These are phyloP conservation scores for Coluber constrictor DNA, from an alignment of 2,797 vertebrate species.

Conservation along the genomic window DNA sequence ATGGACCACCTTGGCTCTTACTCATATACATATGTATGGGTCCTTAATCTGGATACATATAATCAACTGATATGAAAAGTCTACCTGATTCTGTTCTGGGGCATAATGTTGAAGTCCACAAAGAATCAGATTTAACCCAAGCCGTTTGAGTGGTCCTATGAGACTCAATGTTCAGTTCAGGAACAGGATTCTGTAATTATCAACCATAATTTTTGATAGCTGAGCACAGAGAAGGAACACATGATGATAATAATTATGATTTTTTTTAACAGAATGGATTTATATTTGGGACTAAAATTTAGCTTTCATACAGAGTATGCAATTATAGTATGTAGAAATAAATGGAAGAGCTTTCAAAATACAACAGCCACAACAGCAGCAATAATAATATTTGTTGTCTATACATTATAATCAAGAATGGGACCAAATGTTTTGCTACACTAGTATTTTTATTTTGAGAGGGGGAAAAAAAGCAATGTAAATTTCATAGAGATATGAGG, in stretches of 20 bases:
- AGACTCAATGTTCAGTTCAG: neutral
- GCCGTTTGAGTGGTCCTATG: neutral
- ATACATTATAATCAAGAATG: neutral
- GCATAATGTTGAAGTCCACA: neutral
- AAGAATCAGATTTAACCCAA: neutral
- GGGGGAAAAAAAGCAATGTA: neutral
- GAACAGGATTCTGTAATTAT: neutral
- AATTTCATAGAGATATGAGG: neutral
- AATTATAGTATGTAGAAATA: neutral
- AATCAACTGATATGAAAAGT: neutral
- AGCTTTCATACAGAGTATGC: neutral
- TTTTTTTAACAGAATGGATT: neutral
- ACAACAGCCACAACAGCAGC: neutral
- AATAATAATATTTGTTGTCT: neutral
- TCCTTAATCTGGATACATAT: neutral
- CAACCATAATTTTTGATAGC: neutral
- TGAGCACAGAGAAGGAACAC: neutral
- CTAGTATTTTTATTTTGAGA: neutral
- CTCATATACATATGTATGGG: neutral
- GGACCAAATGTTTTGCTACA: neutral
- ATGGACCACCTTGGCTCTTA: no score
- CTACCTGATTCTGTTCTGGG: neutral
- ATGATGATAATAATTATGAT: neutral
- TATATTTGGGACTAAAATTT: neutral
- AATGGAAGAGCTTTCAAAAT: neutral